These are phyloP conservation scores for Hystrix brachyura DNA, from an alignment of 2,113 vertebrate genomes.

Conservation along the genomic window DNA sequence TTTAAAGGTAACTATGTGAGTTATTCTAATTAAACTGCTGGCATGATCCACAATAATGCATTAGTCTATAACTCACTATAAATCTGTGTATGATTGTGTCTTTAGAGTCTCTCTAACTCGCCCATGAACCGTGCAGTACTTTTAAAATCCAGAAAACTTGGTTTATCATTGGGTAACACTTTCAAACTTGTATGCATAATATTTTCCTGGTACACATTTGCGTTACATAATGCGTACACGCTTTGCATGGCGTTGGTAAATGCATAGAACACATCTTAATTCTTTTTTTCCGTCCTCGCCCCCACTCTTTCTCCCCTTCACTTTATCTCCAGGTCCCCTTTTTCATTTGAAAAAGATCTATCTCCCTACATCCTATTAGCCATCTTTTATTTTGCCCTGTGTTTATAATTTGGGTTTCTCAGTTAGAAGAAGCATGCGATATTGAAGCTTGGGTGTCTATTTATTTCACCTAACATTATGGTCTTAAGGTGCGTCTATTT, in stretches of 20 bases:
- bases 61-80: background rate
- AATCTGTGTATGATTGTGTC: background rate
- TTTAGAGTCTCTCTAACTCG: no score
- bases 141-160: background rate
- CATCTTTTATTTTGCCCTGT: background rate
- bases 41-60: fast-evolving
- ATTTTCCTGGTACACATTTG: background rate
- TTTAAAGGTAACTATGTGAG: background rate
- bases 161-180: background rate
- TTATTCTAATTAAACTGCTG: background rate
- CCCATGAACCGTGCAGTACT: no score
- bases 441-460: background rate
- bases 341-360: background rate
- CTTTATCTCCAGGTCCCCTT: no score
- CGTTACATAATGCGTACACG: background rate
- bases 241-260: background rate
- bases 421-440: background rate
- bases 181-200: background rate
- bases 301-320: no score
- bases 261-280: background rate
- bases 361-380: background rate
- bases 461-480: no score
- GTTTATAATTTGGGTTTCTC: background rate
- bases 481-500: no score
- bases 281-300: background rate